Percentiles rank a stretch among this genome's conserved stretches.
These are phyloP conservation scores for Labeo catla DNA, from an alignment of 2,113 vertebrate species.

Conservation along the genomic window DNA sequence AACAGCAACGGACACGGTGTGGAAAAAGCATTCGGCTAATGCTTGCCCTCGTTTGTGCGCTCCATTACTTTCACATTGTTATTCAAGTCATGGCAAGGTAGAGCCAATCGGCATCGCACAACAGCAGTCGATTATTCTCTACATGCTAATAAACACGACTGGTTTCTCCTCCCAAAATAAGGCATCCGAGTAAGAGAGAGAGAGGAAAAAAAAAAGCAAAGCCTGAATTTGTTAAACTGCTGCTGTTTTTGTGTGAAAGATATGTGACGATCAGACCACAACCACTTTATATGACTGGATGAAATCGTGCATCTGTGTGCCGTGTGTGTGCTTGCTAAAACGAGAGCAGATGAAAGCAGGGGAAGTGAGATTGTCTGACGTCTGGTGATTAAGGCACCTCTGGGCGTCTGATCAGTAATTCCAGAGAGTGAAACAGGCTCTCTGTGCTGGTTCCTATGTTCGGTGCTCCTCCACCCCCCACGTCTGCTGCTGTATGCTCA, in stretches of 20 bases:
- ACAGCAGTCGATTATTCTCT: constrained; percentile 3
- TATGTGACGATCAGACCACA: background rate
- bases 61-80: constrained; percentile 15
- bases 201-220: background rate
- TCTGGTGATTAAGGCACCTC: constrained; percentile 32
- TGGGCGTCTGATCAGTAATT: constrained; percentile 20
- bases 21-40: background rate
- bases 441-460: background rate
- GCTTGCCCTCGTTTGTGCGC: background rate
- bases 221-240: background rate
- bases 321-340: constrained; percentile 10
- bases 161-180: background rate
- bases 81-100: constrained; percentile 21
- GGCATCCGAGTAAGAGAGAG: background rate
- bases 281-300: background rate
- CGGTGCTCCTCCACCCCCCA: background rate
- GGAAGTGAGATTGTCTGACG: constrained; percentile 10
- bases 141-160: background rate
- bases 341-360: constrained; percentile 19
- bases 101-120: constrained; percentile 14
- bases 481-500: background rate
- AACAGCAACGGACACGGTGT: background rate
- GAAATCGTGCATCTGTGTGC: background rate
- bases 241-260: background rate
- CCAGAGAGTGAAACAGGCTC: constrained; percentile 4